phyloP scores from a whole-genome alignment of 2,113 vertebrate genomes.

The Dipodomys ordii region DNA sequence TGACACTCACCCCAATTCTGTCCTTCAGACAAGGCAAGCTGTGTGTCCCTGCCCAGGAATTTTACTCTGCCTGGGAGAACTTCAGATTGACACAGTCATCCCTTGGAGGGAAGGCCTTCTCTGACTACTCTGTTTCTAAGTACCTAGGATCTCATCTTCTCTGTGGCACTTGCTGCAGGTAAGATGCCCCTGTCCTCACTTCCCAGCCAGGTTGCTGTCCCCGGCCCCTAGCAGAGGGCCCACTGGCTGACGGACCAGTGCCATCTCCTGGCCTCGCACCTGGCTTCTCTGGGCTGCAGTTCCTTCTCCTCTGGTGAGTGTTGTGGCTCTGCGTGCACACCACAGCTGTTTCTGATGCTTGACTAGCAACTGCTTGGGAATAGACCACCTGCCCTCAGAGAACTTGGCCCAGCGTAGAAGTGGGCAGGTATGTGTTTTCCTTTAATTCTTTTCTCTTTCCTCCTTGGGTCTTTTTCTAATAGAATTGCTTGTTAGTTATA shows the following conservation, averaged over 20 bases:
- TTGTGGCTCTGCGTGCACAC: background rate
- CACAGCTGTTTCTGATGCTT: background rate
- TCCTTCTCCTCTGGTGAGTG: background rate
- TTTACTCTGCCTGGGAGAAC: background rate
- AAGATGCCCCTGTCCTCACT: background rate
- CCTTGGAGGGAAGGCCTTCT: background rate
- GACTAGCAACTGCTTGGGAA: background rate
- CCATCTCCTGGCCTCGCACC: background rate
- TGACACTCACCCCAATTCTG: background rate
- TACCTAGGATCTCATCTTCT: background rate
- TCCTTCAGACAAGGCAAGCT: background rate
- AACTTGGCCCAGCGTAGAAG: background rate
- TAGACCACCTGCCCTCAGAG: background rate
- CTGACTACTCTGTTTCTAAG: background rate
- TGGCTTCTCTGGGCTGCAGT: background rate
- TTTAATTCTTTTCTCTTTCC: constrained; percentile 44
- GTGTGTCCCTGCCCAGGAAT: background rate
- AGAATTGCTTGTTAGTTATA: constrained; percentile 78
- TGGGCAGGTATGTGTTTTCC: background rate
- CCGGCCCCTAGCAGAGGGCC: background rate
- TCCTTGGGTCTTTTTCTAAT: constrained; percentile 55
- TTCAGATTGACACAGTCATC: background rate
- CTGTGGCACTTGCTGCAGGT: background rate
- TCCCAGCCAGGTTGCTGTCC: background rate
- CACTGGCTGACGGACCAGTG: background rate